Conservation (phyloP, 2,797 vertebrate genomes). For the Gymnoscopelus braueri region DNA sequence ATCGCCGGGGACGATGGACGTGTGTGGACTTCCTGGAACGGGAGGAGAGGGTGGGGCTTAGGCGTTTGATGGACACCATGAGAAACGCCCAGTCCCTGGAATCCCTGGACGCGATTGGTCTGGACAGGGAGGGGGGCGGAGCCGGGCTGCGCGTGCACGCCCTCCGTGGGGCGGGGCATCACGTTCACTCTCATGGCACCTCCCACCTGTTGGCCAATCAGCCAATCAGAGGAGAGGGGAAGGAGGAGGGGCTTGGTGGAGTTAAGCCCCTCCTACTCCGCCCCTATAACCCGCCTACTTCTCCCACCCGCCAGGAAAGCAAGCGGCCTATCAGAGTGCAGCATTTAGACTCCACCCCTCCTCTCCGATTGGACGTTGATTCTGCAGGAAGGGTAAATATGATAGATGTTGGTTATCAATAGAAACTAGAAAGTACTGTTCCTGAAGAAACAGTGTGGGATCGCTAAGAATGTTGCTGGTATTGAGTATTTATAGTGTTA, state of each 20-base stretch:
- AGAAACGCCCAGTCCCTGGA: conserved; percentile 87
- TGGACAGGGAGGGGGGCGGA: conserved; percentile 33
- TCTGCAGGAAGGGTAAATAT: conserved; percentile 65
- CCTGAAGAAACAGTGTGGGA: too few relatives aligned
- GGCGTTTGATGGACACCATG: conserved; percentile 78
- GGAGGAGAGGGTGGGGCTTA: conserved; percentile 65
- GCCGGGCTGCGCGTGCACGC: conserved; percentile 29
- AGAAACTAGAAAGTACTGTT: too few relatives aligned
- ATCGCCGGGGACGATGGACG: conserved; percentile 86
- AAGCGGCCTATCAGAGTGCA: conserved; percentile 1
- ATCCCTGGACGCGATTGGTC: conserved; percentile 80
- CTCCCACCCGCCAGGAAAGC: conserved; percentile 36
- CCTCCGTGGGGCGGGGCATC: conserved; percentile 28
- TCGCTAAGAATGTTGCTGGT: too few relatives aligned
- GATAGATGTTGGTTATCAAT: background rate
- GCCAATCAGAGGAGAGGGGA: conserved; percentile 39
- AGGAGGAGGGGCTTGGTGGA: background rate
- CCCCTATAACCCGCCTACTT: conserved; percentile 55
- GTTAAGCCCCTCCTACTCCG: conserved; percentile 2
- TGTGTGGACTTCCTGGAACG: conserved; percentile 84
- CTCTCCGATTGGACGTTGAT: conserved; percentile 72
- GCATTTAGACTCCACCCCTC: conserved; percentile 28
- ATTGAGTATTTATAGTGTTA: too few relatives aligned
- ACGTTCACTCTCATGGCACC: conserved; percentile 63
- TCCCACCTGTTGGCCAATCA: conserved; percentile 45